Evolutionary conservation across 2,113 vertebrate species (phyloP).

Genomic region (Varanus komodoensis): DNA sequence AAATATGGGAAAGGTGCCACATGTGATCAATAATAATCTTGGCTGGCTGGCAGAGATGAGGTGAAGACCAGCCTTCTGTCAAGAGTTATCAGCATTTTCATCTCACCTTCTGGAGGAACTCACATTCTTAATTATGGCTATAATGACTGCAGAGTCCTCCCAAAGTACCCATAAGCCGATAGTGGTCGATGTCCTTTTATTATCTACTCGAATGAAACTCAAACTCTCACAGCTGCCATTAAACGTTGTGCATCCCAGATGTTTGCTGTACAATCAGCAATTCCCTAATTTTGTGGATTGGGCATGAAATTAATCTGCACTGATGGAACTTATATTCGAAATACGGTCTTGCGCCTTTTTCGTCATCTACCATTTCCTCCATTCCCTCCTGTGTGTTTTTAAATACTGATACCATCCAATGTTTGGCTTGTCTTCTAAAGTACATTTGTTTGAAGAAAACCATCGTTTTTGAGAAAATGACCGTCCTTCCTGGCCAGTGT

Average conservation of each 20-base stretch:
- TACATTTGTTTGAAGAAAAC: slow-evolving; percentile 20
- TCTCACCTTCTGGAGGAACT: neutral
- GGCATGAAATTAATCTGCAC: slow-evolving; percentile 24
- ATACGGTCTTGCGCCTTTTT: neutral
- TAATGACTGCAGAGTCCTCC: neutral
- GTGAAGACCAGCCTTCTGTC: neutral
- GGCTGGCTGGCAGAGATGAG: neutral
- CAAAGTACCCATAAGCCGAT: neutral
- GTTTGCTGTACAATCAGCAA: slow-evolving; percentile 2
- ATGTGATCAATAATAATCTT: neutral
- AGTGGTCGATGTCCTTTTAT: neutral
- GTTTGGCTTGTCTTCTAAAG: slow-evolving; percentile 2
- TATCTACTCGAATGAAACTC: neutral
- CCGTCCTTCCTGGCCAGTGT: neutral
- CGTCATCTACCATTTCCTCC: neutral
- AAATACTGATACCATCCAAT: neutral
- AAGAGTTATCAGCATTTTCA: neutral
- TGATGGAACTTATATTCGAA: neutral
- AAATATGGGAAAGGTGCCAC: neutral
- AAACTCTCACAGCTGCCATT: neutral
- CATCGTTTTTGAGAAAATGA: slow-evolving; percentile 15
- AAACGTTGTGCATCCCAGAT: neutral
- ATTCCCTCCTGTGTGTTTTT: neutral
- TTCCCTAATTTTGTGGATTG: slow-evolving; percentile 3
- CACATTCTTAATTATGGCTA: neutral